Base-by-base conservation (phyloP, 2,113 vertebrate species). In the Ochotona curzoniae region DNA sequence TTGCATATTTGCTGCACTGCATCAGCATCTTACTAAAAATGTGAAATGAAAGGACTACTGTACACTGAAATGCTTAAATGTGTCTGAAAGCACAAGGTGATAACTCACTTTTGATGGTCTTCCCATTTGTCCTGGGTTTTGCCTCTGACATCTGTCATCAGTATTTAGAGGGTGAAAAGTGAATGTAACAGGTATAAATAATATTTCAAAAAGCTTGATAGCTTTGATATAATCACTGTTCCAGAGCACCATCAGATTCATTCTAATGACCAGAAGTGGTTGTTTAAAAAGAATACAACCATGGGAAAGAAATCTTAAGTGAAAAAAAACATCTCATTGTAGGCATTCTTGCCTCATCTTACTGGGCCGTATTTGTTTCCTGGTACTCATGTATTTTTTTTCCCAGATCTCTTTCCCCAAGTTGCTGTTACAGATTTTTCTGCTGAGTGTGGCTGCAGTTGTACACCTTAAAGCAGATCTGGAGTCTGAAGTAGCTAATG, bases 41-140 rank as follows among this genome's bases (percentile, higher is more conserved):
- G 98, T 98, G 98, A 98, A 98, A 98, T 96, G 98, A 98, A 99
- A 98, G 99, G 99, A 99, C 99, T 99, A 96, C 96, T 98, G 98
- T 98, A 98, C 98, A 98, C 98, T 98, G 98, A 98, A 98, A 98
- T 98, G 95, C 96, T 95, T 87, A 98, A 98, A 98, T 97, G 98
- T 98, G 97, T 98, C 98, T 18, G 97, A 98, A 98, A 97, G 98
- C 98, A 98, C 98, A 98, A 98, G 97, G 98, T 96, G 97, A 96
- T 87, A 89, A 44, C 97, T 98, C 98, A 92, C 98, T 98, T 98
- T 98, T 97, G 97, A 97, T 98, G 98, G 98, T 98, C 98, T 98
- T 99, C 98, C 98, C 98, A 98, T 98, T 98, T 98, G 98, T 98
- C 99, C 99, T 98, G 98, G 98, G 97, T 97, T 98, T 98, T 96